Conservation (phyloP, 2,113 vertebrate genomes). For the Gnathonemus echidnorhynchus region DNA sequence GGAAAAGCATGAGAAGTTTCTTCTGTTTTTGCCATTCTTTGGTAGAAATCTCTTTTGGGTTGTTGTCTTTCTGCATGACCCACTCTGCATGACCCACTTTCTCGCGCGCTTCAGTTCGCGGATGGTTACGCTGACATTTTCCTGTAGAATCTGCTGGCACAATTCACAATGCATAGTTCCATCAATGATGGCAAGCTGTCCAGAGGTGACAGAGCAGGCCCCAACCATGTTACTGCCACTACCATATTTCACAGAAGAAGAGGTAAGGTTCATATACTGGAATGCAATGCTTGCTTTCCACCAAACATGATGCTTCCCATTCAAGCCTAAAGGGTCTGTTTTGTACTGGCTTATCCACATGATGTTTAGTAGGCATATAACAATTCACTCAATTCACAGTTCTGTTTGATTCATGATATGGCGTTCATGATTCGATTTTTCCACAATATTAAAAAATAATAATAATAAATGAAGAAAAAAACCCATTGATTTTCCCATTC, state of each 20-base stretch:
- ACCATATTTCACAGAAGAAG: neutral
- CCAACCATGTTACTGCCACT: too few species aligned
- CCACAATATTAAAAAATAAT: neutral
- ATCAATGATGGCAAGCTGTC: neutral
- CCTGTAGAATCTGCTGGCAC: neutral
- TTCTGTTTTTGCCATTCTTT: neutral
- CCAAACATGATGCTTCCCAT: neutral
- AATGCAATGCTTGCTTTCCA: neutral
- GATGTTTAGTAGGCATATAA: neutral
- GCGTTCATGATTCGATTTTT: neutral
- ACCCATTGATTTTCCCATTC: too few species aligned
- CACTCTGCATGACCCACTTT: neutral
- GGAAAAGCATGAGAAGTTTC: neutral
- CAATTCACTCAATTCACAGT: neutral
- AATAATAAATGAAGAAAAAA: neutral
- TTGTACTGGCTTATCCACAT: neutral
- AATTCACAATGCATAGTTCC: neutral
- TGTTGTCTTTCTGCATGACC: neutral
- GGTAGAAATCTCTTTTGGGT: neutral
- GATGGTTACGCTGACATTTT: neutral
- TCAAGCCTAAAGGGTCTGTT: neutral
- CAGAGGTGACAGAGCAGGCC: neutral
- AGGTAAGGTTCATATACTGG: neutral
- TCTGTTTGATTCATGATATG: neutral
- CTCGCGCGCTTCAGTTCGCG: neutral